Evolutionary conservation across 2,797 vertebrate species (phyloP).

Genomic region (Tinamus major): DNA sequence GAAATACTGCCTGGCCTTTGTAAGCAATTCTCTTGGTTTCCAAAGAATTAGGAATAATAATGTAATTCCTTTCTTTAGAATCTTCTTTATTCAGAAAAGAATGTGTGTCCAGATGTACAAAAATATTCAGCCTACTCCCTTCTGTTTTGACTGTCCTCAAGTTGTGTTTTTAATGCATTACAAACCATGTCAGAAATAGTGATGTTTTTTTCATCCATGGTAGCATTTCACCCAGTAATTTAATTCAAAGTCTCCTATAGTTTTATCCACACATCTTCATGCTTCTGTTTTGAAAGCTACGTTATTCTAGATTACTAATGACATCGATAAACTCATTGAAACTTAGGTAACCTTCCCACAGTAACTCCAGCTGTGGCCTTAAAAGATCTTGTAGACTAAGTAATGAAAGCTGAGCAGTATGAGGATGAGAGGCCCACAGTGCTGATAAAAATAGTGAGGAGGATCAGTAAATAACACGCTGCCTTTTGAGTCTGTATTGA

Average conservation of each 20-base stretch:
- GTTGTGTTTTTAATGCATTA: background rate
- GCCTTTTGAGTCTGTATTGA: background rate
- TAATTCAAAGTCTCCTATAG: background rate
- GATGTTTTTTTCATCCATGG: background rate
- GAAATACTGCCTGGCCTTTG: background rate
- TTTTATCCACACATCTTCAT: background rate
- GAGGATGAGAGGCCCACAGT: fast-evolving
- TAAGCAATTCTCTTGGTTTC: background rate
- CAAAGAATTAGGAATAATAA: background rate
- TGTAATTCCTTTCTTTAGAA: background rate
- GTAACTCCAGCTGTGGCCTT: background rate
- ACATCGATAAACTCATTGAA: fast-evolving
- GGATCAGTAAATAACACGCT: fast-evolving
- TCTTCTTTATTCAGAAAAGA: background rate
- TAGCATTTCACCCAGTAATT: background rate
- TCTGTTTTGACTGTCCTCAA: background rate
- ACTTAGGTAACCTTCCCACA: fast-evolving
- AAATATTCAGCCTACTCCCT: background rate
- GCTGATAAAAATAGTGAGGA: background rate
- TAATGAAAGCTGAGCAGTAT: background rate
- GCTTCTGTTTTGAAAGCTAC: background rate
- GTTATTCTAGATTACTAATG: background rate
- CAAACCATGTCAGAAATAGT: background rate
- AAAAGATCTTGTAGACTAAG: fast-evolving
- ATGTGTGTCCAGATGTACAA: fast-evolving